A percentile compares a stretch with the other conserved stretches of the same genome.
phyloP scores from a whole-genome alignment of 2,888 invertebrate species.

The Mythimna ferrago region DNA sequence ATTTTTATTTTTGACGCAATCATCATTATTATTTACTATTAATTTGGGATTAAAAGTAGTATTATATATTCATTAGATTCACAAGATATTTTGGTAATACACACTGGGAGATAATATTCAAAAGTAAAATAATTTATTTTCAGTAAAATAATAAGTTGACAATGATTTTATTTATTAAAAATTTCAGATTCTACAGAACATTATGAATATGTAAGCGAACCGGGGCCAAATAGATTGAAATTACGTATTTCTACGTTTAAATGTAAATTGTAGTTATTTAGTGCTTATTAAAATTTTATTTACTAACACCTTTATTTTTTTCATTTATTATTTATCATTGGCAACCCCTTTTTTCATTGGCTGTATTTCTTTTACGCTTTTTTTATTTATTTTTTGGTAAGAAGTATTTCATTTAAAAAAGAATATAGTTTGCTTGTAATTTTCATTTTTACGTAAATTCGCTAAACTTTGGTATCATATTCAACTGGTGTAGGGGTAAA shows the following conservation, averaged over 20 bases:
- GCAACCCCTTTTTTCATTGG: conserved; percentile 51
- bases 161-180: conserved; percentile 61
- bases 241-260: conserved; percentile 48
- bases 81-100: conserved; percentile 8
- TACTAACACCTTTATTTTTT: conserved; percentile 55
- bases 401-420: not conserved
- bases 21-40: conserved; percentile 3
- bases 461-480: not conserved
- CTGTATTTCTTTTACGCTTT: conserved; percentile 48
- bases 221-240: conserved; percentile 51
- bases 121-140: not conserved
- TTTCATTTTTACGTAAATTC: conserved; percentile 11
- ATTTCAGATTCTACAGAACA: conserved; percentile 74
- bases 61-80: conserved; percentile 43
- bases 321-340: conserved; percentile 66
- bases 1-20: conserved; percentile 1
- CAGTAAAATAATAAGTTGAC: conserved; percentile 22
- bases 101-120: conserved; percentile 14
- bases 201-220: conserved; percentile 73
- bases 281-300: conserved; percentile 65
- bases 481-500: conserved; percentile 32
- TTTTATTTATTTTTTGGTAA: conserved; percentile 9
- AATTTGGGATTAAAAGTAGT: conserved; percentile 33
- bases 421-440: not conserved
- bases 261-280: conserved; percentile 61